These are phyloP conservation scores for Drosophila azteca DNA, from an alignment of 1,140 invertebrate genomes.

Conservation along the genomic window DNA sequence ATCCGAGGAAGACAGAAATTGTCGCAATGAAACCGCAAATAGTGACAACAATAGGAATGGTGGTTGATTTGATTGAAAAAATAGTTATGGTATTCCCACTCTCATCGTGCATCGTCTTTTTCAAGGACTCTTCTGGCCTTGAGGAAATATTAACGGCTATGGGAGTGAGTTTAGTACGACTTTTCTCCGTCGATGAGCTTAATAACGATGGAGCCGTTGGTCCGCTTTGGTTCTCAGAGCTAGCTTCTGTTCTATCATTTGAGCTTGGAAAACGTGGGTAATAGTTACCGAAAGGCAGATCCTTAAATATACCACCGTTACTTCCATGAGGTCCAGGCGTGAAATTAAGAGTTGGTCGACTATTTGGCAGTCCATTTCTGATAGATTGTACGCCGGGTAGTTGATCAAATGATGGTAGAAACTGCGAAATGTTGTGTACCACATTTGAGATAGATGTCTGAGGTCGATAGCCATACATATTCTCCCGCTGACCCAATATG, in stretches of 20 bases:
- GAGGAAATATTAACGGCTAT: conserved; percentile 51
- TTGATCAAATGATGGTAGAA: conserved; percentile 66
- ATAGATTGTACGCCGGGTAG: conserved; percentile 71
- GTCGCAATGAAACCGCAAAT: conserved; percentile 85
- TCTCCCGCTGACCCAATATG: conserved; percentile 84
- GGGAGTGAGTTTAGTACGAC: conserved; percentile 69
- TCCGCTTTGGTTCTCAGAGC: neutral
- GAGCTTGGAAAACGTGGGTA: conserved; percentile 33
- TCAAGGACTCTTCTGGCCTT: conserved; percentile 17
- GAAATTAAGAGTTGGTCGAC: conserved; percentile 40
- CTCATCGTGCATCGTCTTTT: conserved; percentile 8
- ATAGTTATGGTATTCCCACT: conserved; percentile 37
- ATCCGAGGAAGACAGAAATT: conserved; percentile 84
- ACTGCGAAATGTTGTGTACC: conserved; percentile 75
- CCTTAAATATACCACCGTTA: conserved; percentile 26
- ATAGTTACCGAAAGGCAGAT: conserved; percentile 35
- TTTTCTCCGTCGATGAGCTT: conserved; percentile 40
- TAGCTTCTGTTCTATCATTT: conserved; percentile 2
- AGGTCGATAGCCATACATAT: conserved; percentile 48
- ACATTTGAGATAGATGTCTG: conserved; percentile 72
- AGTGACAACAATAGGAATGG: conserved; percentile 86
- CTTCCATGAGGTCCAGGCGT: conserved; percentile 47
- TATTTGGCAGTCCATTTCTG: conserved; percentile 62
- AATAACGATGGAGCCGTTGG: neutral
- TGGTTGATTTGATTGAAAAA: conserved; percentile 69